phyloP scores from a whole-genome alignment of 2,113 vertebrate genomes.

The Orientallactaga bullata region DNA sequence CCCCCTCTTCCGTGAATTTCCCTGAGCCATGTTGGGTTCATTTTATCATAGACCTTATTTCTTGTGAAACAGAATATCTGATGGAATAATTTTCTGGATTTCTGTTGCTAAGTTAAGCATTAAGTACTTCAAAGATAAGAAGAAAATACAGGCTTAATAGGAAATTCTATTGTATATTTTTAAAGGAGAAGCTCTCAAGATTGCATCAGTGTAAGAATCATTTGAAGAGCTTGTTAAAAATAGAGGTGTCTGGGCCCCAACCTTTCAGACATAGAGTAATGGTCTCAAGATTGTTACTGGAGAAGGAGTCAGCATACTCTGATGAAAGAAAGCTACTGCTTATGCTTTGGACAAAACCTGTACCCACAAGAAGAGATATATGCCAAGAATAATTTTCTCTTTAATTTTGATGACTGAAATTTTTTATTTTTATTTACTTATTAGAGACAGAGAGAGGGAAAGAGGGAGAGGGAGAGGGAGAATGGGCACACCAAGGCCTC shows the following conservation, averaged over 20 bases:
- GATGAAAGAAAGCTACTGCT: neutral
- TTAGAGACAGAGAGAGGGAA: no score
- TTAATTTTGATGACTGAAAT: neutral
- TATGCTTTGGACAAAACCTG: neutral
- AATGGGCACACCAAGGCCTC: no score
- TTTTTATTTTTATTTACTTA: no score
- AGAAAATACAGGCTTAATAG: neutral
- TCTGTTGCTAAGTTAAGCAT: neutral
- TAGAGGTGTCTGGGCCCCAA: neutral
- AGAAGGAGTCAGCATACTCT: conserved; percentile 33
- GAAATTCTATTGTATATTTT: conserved; percentile 1
- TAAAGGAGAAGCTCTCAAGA: neutral
- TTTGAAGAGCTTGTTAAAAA: neutral
- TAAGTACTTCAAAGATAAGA: conserved; percentile 43
- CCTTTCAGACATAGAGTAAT: neutral
- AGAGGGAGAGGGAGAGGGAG: no score
- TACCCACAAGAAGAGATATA: neutral
- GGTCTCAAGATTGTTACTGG: neutral
- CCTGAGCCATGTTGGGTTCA: no score
- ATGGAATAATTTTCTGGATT: conserved; percentile 2
- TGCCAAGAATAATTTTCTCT: conserved; percentile 1
- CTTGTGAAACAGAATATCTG: neutral
- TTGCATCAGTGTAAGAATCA: neutral
- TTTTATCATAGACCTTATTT: conserved; percentile 21
- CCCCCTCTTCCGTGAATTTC: no score